Base-by-base conservation (phyloP, 2,113 vertebrate species). In the Poeciliopsis retropinna region DNA sequence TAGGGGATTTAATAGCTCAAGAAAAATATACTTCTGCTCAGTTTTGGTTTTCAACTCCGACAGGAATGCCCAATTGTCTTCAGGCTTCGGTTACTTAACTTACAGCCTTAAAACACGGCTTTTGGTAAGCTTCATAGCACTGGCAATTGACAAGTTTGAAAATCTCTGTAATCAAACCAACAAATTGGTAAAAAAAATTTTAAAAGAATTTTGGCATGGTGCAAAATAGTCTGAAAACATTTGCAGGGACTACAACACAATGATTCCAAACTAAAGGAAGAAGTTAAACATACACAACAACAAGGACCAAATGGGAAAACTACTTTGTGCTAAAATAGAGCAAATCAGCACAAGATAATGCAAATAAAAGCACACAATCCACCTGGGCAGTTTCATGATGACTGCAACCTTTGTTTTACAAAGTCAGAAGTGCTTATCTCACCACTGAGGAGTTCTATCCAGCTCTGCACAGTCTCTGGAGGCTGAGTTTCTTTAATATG, bases 391-490 rank as follows among this genome's bases (percentile, higher is more conserved):
- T 34, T 28, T 73, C 10, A 2, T 39, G 39, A 75, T 72, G 14
- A 39, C 14, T 14, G 3, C 3, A 22, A 17, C 22, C 11, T 51
- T 67, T 72, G 66, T 11, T 79, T 70, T 62, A 41, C 67, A 74
- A 82, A 80, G 13, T 29, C 17, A 8, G 15, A n/a, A 29, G 14
- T 10, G 25, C 51, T 78, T 57, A 67, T 87, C 96, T 95, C 94
- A 99, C 98, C 98, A 69, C 98, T 99, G 79, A 99, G 97, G 71
- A 99, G 95, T 87, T 99, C 98, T 87, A 99, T 97, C 98, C 98
- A 99, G 91, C 97, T 99, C 90, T 99, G 98, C 41, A 99, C 97
- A 0, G 96, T 98, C 94, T 99, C 98, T 54, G 97, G 96, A 89
- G 98, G 97, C 0, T 98, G 97, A 5, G 98, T 99, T 70, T 99